Base-by-base conservation (phyloP, 92 coral and sea anemone genomes). In the Ricordea florida region DNA sequence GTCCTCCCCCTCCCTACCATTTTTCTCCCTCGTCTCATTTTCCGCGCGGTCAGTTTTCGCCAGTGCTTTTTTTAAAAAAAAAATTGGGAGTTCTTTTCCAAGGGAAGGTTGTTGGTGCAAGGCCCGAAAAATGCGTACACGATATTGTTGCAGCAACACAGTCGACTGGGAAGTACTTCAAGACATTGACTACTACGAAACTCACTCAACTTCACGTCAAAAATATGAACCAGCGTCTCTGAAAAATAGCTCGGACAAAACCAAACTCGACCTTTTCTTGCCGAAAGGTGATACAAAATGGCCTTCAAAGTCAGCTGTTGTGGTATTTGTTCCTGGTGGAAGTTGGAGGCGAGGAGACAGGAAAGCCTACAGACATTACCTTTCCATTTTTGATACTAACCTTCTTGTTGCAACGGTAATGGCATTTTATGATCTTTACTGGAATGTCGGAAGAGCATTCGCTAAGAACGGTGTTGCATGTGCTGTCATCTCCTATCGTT, bases 401-500 rank as follows among this genome's bases (percentile, higher is more conserved):
- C 63, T 85, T 9, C 82, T 66, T 9, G 67, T 85, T 4, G 81
- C 86, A 27, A 47, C 72, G 16, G 45, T 73, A 7, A 6, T 80
- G 32, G 42, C 66, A 33, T 85, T 70, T 46, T 79, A 72, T 27
- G 86, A 79, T 29, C 81, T 76, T 3, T 85, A 79, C 78, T 72
- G 76, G 86, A 85, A 85, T 46, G 86, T 85, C 17, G 90, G 90
- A 11, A 58, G 65, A 42, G 64, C 81, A 4, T 85, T 79, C 57
- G 86, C 90, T 1, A 59, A 79, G 10, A 47, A 48, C 34, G 90
- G 90, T 11, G 69, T 85, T 29, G 90, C 90, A 14, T 85, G 90
- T 57, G 90, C 90, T 21, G 90, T 85, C 2, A 68, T 85, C 40
- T 85, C 90, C 16, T 85, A 85, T 69, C 90, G 90, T 0, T 65